These are phyloP conservation scores for Drosophila sechellia DNA, from an alignment of 1,140 invertebrate genomes.

Conservation along the genomic window DNA sequence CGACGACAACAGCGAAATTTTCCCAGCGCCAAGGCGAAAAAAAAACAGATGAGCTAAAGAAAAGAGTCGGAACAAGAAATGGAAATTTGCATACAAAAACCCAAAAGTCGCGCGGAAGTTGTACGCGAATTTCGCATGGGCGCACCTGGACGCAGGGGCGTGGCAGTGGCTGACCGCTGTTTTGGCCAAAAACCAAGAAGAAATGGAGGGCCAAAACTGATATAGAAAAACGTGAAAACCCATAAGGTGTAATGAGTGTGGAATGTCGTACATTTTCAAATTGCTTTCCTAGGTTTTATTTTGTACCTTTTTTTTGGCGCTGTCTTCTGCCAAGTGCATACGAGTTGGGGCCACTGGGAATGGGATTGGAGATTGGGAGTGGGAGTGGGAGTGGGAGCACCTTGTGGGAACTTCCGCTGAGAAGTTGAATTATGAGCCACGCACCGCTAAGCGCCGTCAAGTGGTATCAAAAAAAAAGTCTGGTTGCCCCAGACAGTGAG, in stretches of 20 bases:
- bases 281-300: slow-evolving; percentile 54
- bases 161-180: slow-evolving; percentile 39
- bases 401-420: slow-evolving; percentile 73
- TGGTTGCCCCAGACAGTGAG: slow-evolving; percentile 10
- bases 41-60: background rate
- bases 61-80: slow-evolving; percentile 48
- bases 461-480: background rate
- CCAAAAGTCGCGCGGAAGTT: slow-evolving; percentile 68
- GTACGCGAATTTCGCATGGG: slow-evolving; percentile 73
- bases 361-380: too few species aligned
- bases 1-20: slow-evolving; percentile 34
- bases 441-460: slow-evolving; percentile 57
- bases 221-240: slow-evolving; percentile 23
- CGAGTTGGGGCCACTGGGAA: background rate
- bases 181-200: slow-evolving; percentile 17
- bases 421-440: slow-evolving; percentile 65
- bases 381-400: slow-evolving; percentile 15
- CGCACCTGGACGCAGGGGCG: slow-evolving; percentile 61
- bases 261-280: slow-evolving; percentile 82
- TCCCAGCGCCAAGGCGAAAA: slow-evolving; percentile 32
- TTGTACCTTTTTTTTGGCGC: slow-evolving; percentile 27
- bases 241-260: slow-evolving; percentile 79
- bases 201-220: background rate
- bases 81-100: slow-evolving; percentile 74
- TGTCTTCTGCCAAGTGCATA: too few species aligned